These are phyloP conservation scores for Menura novaehollandiae DNA, from an alignment of 2,113 vertebrate genomes.

Conservation along the genomic window DNA sequence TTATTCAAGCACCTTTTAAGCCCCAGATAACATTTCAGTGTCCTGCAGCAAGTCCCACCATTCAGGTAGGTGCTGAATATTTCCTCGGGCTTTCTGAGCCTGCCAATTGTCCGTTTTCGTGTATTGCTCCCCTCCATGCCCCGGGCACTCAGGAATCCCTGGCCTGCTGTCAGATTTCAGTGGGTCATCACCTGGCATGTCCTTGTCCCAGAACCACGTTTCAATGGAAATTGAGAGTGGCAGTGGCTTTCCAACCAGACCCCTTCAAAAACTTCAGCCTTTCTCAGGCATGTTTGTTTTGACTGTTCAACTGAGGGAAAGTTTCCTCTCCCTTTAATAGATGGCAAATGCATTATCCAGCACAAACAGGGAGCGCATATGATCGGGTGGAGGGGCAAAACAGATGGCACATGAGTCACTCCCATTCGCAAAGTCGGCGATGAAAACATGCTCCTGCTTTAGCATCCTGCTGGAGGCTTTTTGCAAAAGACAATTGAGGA, in stretches of 20 bases:
- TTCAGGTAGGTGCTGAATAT: background rate
- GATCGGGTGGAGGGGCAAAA: slow-evolving; percentile 17
- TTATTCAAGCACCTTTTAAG: background rate
- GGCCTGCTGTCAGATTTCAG: fast-evolving
- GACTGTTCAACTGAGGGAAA: slow-evolving; percentile 44
- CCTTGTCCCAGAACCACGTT: background rate
- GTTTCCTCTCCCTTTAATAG: slow-evolving; percentile 53
- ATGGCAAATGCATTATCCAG: slow-evolving; percentile 42
- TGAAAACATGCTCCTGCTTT: slow-evolving; percentile 21
- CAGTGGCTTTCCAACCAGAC: background rate
- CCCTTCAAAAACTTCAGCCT: background rate
- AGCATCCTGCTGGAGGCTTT: slow-evolving; percentile 2
- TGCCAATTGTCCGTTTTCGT: background rate
- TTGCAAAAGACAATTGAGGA: background rate
- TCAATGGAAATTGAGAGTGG: background rate
- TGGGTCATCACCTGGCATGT: background rate
- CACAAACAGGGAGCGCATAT: slow-evolving; percentile 30
- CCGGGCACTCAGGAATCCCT: background rate
- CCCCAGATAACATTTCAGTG: background rate
- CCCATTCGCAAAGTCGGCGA: background rate
- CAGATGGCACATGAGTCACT: slow-evolving; percentile 64
- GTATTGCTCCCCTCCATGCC: background rate
- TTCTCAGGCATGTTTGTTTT: slow-evolving; percentile 48
- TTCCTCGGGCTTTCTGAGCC: background rate
- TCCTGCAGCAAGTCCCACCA: background rate